A percentile compares a stretch with the other conserved stretches of the same genome.
Conservation (phyloP, 2,797 vertebrate genomes). For the Protosalanx chinensis region DNA sequence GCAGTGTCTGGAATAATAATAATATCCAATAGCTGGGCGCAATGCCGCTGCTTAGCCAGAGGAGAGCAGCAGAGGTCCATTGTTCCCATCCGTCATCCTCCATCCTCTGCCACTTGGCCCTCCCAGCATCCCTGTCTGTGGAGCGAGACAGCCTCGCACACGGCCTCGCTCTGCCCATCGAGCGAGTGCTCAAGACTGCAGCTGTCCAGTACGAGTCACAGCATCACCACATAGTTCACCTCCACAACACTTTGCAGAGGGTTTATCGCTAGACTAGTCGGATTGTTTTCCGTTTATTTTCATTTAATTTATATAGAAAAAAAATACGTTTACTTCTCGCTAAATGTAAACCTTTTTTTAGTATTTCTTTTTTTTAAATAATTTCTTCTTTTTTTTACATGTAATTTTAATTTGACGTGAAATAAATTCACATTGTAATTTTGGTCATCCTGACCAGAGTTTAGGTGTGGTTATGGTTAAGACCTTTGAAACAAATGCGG, state of each 20-base stretch:
- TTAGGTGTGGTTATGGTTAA: background rate
- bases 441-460: background rate
- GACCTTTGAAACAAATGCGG: background rate
- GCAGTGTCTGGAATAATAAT: too few species aligned
- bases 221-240: background rate
- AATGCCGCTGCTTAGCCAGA: conserved; percentile 45
- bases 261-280: conserved; percentile 21
- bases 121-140: background rate
- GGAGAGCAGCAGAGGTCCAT: conserved; percentile 70
- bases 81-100: conserved; percentile 5
- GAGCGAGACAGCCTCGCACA: background rate
- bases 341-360: background rate
- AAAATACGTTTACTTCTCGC: too few species aligned
- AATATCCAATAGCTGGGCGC: background rate
- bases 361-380: background rate
- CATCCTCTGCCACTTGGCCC: background rate
- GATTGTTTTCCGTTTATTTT: background rate
- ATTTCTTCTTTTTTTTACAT: too few species aligned
- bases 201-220: too few species aligned
- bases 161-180: background rate
- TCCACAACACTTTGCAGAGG: conserved; percentile 31
- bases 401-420: background rate
- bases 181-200: background rate
- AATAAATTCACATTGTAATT: background rate
- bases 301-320: background rate